Evolutionary conservation across 2,113 vertebrate species (phyloP).

Genomic region (Elephas maximus): DNA sequence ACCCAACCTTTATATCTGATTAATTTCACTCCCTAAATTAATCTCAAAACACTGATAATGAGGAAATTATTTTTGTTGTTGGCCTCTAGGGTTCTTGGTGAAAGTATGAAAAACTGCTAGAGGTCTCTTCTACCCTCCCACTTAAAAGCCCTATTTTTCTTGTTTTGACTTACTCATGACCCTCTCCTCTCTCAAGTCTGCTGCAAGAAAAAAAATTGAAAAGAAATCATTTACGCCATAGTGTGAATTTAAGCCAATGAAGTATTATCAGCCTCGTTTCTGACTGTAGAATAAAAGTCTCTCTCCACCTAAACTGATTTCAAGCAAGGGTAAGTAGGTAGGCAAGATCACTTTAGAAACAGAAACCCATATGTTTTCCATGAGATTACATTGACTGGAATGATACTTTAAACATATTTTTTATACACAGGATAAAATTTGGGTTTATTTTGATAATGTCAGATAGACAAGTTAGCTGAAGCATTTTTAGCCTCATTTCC

Average conservation of each 20-base stretch:
- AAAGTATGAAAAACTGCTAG: neutral
- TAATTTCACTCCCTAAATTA: neutral
- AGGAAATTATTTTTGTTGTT: neutral
- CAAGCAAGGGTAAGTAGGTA: neutral
- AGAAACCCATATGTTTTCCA: neutral
- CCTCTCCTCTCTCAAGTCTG: neutral
- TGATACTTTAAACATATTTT: constrained; percentile 16
- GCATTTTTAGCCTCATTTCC: neutral
- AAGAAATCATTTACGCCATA: neutral
- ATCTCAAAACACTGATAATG: neutral
- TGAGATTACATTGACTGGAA: neutral
- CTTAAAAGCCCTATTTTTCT: neutral
- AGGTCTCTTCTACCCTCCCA: neutral
- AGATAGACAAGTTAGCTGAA: neutral
- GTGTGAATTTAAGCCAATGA: neutral
- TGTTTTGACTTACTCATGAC: neutral
- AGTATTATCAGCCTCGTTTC: neutral
- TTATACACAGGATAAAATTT: neutral
- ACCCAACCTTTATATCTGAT: neutral
- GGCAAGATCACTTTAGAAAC: neutral
- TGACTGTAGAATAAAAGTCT: neutral
- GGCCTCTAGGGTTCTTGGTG: neutral
- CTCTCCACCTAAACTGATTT: neutral
- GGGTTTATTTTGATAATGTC: neutral
- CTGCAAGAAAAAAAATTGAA: neutral